Evolutionary conservation across 2,113 vertebrate species (phyloP).

Genomic region (Clinocottus analis): DNA sequence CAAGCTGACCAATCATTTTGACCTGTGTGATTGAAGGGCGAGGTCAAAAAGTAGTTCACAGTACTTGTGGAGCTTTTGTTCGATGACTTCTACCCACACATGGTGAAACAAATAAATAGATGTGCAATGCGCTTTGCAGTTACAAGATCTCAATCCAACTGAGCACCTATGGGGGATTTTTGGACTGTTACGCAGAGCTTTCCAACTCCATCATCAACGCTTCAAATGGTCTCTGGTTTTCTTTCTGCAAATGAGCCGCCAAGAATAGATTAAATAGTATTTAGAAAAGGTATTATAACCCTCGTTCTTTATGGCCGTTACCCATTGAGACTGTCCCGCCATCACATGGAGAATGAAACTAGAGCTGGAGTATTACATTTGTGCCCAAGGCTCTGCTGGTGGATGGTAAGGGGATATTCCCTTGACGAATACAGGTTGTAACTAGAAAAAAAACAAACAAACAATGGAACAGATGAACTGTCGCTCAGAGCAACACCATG

Average conservation of each 20-base stretch:
- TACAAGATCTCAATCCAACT: not conserved
- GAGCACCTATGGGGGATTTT: not conserved
- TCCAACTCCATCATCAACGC: not conserved
- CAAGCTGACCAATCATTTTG: conserved; percentile 21
- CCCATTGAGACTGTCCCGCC: not conserved
- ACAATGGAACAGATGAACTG: conserved; percentile 14
- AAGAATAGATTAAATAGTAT: not conserved
- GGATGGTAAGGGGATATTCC: not conserved
- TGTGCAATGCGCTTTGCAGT: not conserved
- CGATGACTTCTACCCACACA: not conserved
- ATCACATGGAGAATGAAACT: not conserved
- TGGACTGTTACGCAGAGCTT: not conserved
- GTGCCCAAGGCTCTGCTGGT: conserved; percentile 16
- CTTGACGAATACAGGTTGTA: conserved; percentile 12
- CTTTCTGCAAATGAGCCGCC: not conserved
- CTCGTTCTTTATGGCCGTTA: not conserved
- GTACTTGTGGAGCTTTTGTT: not conserved
- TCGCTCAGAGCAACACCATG: conserved; percentile 7
- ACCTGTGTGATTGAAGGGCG: conserved; percentile 1
- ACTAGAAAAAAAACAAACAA: not conserved
- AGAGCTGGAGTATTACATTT: not conserved
- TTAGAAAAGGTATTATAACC: not conserved
- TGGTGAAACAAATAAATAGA: not conserved
- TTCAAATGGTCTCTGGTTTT: not conserved
- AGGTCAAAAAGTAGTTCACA: not conserved